A percentile compares a stretch with the other conserved stretches of the same genome.
These are phyloP conservation scores for Cathartes aura DNA, from an alignment of 2,113 vertebrate genomes.

Conservation along the genomic window DNA sequence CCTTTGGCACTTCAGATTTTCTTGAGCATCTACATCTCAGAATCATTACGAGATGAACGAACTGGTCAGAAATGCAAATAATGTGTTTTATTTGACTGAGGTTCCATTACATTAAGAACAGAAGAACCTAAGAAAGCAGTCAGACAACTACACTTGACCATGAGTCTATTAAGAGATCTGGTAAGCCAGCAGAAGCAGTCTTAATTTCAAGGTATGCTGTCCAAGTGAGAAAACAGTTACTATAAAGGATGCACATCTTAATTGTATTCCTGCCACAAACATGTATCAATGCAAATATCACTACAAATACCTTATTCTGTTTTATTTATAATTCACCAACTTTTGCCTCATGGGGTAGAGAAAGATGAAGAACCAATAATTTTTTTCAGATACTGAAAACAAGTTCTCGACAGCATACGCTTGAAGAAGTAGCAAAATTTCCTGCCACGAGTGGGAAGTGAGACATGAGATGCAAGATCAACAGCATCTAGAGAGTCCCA, in stretches of 20 bases:
- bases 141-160: neutral
- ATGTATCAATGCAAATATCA: neutral
- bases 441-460: neutral
- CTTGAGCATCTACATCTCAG: neutral
- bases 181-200: neutral
- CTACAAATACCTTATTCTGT: neutral
- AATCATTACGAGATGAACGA: neutral
- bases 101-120: neutral
- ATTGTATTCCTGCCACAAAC: neutral
- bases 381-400: neutral
- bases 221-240: neutral
- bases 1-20: neutral
- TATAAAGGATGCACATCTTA: neutral
- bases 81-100: neutral
- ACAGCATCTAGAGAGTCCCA: neutral
- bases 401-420: neutral
- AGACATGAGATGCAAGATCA: neutral
- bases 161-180: neutral
- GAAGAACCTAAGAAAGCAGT: neutral
- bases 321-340: neutral
- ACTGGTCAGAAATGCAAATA: neutral
- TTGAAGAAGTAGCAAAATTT: neutral
- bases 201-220: neutral
- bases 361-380: neutral
- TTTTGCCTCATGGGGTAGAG: neutral